Evolutionary conservation across 92 coral and sea anemone genomes (phyloP).

Genomic region (Pocillopora meandrina): DNA sequence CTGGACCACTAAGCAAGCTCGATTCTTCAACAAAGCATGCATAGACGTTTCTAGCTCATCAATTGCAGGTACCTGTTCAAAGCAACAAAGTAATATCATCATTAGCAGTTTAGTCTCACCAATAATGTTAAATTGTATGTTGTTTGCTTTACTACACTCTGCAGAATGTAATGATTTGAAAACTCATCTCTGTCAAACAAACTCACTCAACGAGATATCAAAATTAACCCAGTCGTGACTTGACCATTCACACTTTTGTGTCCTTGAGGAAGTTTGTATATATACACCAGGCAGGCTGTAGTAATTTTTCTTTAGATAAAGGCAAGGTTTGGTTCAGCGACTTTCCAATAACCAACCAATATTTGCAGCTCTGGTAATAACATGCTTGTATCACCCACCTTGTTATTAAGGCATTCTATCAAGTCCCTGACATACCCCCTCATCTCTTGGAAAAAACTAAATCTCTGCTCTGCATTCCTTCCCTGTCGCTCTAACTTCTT

Average conservation of each 20-base stretch:
- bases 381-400: constrained; percentile 97
- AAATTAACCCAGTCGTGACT: too few species aligned
- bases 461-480: constrained; percentile 86
- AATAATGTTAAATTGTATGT: too few species aligned
- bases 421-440: constrained; percentile 99
- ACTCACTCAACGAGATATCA: too few species aligned
- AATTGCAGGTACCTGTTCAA: constrained; percentile 71
- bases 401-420: constrained; percentile 99
- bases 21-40: constrained; percentile 77
- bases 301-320: too few species aligned
- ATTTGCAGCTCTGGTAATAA: constrained; percentile 1
- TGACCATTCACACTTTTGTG: too few species aligned
- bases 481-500: constrained; percentile 71
- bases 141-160: too few species aligned
- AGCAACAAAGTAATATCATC: not conserved
- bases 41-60: constrained; percentile 80
- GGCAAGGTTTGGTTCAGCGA: too few species aligned
- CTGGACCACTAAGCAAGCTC: constrained; percentile 85
- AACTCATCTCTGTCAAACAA: too few species aligned
- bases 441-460: constrained; percentile 98
- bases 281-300: too few species aligned
- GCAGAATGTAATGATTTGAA: too few species aligned
- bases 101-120: too few species aligned
- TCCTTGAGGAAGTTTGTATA: too few species aligned
- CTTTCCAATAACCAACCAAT: constrained; percentile 5